These are phyloP conservation scores for Drosophila pectinifera DNA, from an alignment of 1,140 invertebrate genomes.

Conservation along the genomic window DNA sequence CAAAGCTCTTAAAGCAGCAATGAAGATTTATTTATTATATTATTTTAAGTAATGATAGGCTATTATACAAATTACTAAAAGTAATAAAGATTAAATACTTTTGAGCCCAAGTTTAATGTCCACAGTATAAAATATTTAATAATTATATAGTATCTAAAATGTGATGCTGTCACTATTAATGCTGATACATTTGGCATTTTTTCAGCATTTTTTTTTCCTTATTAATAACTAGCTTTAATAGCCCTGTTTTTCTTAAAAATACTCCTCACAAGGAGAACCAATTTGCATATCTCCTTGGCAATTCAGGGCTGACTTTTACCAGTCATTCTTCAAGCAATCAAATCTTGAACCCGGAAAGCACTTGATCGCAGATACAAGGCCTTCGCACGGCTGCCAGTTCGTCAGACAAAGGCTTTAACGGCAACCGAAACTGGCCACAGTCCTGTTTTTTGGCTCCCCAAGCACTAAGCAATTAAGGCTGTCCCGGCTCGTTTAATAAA, in stretches of 20 bases:
- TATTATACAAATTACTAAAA: neutral
- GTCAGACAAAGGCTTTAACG: conserved; percentile 45
- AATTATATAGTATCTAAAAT: neutral
- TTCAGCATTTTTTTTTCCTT: too few relatives aligned
- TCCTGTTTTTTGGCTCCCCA: conserved; percentile 48
- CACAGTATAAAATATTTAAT: neutral
- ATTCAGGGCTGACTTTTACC: conserved; percentile 14
- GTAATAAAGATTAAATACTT: neutral
- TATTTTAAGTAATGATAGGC: neutral
- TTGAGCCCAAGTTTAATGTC: too few relatives aligned
- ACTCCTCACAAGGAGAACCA: neutral
- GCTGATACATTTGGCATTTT: neutral
- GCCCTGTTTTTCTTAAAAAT: neutral
- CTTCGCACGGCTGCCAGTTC: conserved; percentile 27
- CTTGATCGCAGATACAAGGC: conserved; percentile 33
- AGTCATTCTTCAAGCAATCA: conserved; percentile 44
- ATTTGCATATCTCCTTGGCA: conserved; percentile 30
- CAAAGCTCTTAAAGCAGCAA: neutral
- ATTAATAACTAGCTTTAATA: too few relatives aligned
- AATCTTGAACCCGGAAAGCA: conserved; percentile 40
- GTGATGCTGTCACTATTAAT: neutral
- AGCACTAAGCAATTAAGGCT: conserved; percentile 66
- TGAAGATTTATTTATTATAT: conserved; percentile 3
- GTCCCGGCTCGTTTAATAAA: conserved; percentile 70
- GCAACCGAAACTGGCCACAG: conserved; percentile 7